phyloP scores from a whole-genome alignment of 2,888 invertebrate species.

The Gasteruption jaculator region DNA sequence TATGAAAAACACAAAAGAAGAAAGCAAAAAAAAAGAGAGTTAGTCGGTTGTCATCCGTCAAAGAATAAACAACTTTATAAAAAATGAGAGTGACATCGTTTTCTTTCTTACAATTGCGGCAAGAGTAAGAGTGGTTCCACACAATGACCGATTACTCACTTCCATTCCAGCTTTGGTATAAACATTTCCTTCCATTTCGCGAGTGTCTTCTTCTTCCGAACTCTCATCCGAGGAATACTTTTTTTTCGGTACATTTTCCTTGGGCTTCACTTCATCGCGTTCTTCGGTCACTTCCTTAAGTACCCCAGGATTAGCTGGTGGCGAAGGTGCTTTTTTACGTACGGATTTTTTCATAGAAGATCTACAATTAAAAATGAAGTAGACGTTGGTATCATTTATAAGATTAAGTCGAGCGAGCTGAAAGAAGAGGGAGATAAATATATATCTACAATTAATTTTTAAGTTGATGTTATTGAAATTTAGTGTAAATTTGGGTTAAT shows the following conservation, averaged over 20 bases:
- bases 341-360: constrained; percentile 44
- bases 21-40: constrained; percentile 6
- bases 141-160: constrained; percentile 44
- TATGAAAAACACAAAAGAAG: not conserved
- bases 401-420: no score
- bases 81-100: not conserved
- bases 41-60: no score
- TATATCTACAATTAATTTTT: constrained; percentile 4
- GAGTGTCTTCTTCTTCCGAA: constrained; percentile 66
- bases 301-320: constrained; percentile 44
- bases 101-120: not conserved
- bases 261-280: constrained; percentile 27
- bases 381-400: not conserved
- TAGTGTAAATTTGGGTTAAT: no score
- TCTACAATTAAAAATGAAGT: constrained; percentile 23
- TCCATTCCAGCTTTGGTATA: constrained; percentile 74
- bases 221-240: constrained; percentile 60
- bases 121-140: not conserved
- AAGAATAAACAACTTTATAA: not conserved
- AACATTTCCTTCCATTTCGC: constrained; percentile 76
- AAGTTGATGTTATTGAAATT: no score
- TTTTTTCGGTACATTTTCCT: constrained; percentile 36
- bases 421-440: no score
- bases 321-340: constrained; percentile 40
- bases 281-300: constrained; percentile 41